Base-by-base conservation (phyloP, 2,888 invertebrate species). In the Lycia hirtaria region DNA sequence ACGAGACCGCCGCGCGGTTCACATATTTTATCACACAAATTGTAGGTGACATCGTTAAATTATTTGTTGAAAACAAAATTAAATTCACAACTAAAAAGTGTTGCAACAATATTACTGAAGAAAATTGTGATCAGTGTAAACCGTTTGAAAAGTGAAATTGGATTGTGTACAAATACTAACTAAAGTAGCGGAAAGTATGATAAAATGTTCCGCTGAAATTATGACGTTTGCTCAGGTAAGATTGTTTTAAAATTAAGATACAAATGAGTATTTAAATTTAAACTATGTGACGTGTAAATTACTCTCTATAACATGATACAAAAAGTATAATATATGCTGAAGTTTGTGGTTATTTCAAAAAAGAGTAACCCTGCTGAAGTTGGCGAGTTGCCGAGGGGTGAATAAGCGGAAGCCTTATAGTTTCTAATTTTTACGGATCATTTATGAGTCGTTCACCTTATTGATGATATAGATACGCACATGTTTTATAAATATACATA, bases 181-280 rank as follows among this genome's bases (percentile, higher is more conserved):
- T 85, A 20, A 78, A 78, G 80, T 77, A 76, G 73, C 72, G 76
- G 80, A 75, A 87, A 87, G 80, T 73, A 85, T 87, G 85, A 76
- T 80, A 72, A 75, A 72, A 76, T 72, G 72, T 70, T 73, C 73
- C 71, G 75, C 74, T 79, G 73, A 78, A 77, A 83, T 72, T 77
- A 78, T 79, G 76, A 76, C 76, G 75, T 78, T 78, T 73, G 75
- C 76, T 73, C 80, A 85, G 88, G 89, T 89, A 78, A 82, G 62
- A 43, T 22, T 14, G 77, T 62, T 68, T 65, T 5, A 43, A 68
- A 65, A 62, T 60, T 61, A 51, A 41, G 44, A 64, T 17, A 37
- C 10, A 51, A 44, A 56, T 37, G 20, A 37, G 35, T 28, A 10
- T 59, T 35, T 50, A 52, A 35, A 41, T 24, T 47, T 22, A 26